Base-by-base conservation (phyloP, 2,113 vertebrate species). In the Turdus rufiventris region DNA sequence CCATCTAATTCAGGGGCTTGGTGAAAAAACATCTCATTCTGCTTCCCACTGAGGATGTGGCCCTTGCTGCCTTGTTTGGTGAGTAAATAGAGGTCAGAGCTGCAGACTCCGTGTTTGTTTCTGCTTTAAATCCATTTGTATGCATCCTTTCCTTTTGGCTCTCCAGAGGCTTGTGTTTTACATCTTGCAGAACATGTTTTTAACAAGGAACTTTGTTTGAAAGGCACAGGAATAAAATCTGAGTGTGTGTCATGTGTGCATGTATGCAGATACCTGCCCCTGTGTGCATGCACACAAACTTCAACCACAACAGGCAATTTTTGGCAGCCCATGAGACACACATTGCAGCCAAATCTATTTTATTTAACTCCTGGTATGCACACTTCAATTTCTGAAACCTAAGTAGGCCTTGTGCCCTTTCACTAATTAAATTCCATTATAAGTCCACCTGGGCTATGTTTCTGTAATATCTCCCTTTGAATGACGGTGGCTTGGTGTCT, bases 401-500 rank as follows among this genome's bases (percentile, higher is more conserved):
- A 76, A 73, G 68, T 50, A 77, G 78, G 58, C 77, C 88, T 85
- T n/a, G 51, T 91, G 92, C 77, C 83, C 94, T 97, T 96, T 86
- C 6, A 13, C 90, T 97, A 97, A 98, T 97, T 97, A 96, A 94
- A 97, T 95, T 95, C 80, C 79, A 42, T 94, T 90, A 66, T 65
- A 93, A 97, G 83, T 70, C 84, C 95, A 97, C 96, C 61, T 45
- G 91, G 96, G 60, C 76, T 89, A 5, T 92, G 36, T 81, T 95
- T 85, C 75, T 95, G 78, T 96, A 96, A 89, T 96, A 93, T 89
- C 88, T 95, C 38, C 9, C 38, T 96, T 96, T 93, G 96, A 92
- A 85, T 62, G 94, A 95, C 66, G 12, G 34, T 92, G 65, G 72
- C 85, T 71, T 29, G 23, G 34, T 85, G 72, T 77, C 89, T 94